phyloP scores from a whole-genome alignment of 2,113 vertebrate genomes.

The Neolamprologus kungweensis region DNA sequence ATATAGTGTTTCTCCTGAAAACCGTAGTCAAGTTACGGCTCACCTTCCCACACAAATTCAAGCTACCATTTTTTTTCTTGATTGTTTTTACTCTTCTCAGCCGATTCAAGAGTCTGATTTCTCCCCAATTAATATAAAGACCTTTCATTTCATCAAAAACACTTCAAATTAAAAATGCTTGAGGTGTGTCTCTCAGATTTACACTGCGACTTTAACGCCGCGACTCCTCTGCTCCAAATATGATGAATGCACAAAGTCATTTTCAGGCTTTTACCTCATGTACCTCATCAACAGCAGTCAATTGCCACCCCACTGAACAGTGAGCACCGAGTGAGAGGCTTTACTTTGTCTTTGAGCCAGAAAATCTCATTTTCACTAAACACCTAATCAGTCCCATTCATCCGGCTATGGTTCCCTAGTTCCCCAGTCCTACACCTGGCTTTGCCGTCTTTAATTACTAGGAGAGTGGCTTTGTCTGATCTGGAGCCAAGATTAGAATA shows the following conservation, averaged over 20 bases:
- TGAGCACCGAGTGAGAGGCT: slow-evolving; percentile 53
- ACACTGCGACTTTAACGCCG: neutral
- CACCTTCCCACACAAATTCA: neutral
- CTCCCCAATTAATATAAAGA: slow-evolving; percentile 7
- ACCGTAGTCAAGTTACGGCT: neutral
- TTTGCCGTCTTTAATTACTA: slow-evolving; percentile 75
- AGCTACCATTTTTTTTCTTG: neutral
- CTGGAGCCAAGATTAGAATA: slow-evolving; percentile 68
- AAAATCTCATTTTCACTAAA: slow-evolving; percentile 73
- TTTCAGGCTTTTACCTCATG: slow-evolving; percentile 60
- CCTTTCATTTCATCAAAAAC: neutral
- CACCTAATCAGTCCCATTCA: slow-evolving; percentile 79
- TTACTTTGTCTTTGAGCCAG: slow-evolving; percentile 65
- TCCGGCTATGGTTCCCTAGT: slow-evolving; percentile 58
- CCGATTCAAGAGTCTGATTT: neutral
- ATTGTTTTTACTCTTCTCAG: neutral
- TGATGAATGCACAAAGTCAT: slow-evolving; percentile 57
- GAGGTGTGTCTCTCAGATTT: neutral
- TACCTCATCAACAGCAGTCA: slow-evolving; percentile 68
- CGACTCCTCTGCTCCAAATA: slow-evolving; percentile 43
- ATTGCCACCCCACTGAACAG: slow-evolving; percentile 51
- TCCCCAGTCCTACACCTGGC: slow-evolving; percentile 65
- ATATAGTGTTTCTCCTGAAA: neutral
- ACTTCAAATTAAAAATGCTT: neutral
- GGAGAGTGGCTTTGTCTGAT: slow-evolving; percentile 67